Evolutionary conservation across 1,140 invertebrate species (phyloP), one percentile per base, ranked within the genome.

Genomic region (Nixonia krombeini): DNA sequence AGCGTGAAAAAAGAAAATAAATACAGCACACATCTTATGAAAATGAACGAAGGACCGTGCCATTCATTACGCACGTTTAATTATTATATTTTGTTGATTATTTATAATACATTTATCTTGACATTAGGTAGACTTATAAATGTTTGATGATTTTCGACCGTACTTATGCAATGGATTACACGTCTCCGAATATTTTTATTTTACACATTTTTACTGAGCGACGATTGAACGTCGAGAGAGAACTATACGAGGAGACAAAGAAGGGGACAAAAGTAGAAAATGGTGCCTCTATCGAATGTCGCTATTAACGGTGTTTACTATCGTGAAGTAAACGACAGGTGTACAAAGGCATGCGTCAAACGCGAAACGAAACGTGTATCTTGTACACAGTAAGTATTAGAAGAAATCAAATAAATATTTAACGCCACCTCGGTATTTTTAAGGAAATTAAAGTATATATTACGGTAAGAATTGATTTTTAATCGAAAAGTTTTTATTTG

Each of bases 401-500:
- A 46, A 38, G 41, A 44, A 64, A 71, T n/a, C n/a, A n/a, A 62
- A 63, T 28, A 68, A 72, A 70, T 50, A 40, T 16, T 23, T 45
- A 38, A 59, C 38, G 28, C 57, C 64, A 59, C 41, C 58, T 61
- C 2, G 51, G 68, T 67, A 61, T 70, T 73, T 69, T 64, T 52
- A 46, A 65, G 51, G 65, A 50, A 49, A 23, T 46, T 70, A 70
- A 59, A 65, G 44, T 73, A 58, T 70, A 55, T 38, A 35, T 51
- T 70, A 51, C 55, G 47, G 47, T 49, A 41, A 52, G 17, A 10
- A 53, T 65, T 66, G 37, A 55, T 58, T 59, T 73, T 69, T 51
- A 59, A 71, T 57, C 40, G 40, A 35, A 44, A 57, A 13, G 45
- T 69, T 72, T 73, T 76, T 57, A 73, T 76, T 78, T 66, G 44